phyloP scores from a whole-genome alignment of 2,113 vertebrate genomes.

The Mandrillus leucophaeus region DNA sequence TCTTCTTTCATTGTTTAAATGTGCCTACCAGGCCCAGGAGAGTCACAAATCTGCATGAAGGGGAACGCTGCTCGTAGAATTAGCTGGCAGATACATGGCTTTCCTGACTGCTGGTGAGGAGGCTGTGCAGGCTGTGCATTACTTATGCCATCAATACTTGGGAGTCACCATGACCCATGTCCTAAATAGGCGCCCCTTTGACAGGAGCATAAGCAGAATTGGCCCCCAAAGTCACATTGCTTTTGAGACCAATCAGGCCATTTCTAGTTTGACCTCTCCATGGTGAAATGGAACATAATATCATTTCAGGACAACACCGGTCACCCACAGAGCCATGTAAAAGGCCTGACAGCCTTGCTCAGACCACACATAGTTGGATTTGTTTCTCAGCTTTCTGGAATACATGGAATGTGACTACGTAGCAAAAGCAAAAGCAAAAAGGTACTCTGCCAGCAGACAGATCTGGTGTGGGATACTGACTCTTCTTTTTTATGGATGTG shows the following conservation, averaged over 20 bases:
- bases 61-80: slow-evolving; percentile 1
- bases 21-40: slow-evolving; percentile 39
- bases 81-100: not conserved
- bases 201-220: not conserved
- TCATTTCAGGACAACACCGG: not conserved
- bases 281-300: not conserved
- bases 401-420: not conserved
- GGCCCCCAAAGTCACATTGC: not conserved
- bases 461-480: not conserved
- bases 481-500: not conserved
- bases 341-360: not conserved
- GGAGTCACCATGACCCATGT: not conserved
- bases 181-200: not conserved
- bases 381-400: slow-evolving; percentile 11
- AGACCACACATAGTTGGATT: not conserved
- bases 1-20: slow-evolving; percentile 65
- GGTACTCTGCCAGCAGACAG: not conserved
- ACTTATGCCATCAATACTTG: not conserved
- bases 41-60: slow-evolving; percentile 62
- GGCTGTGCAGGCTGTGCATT: not conserved
- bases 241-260: not conserved
- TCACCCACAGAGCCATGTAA: not conserved
- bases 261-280: not conserved
- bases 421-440: not conserved
- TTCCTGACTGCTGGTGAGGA: not conserved